Evolutionary conservation across 2,888 invertebrate genomes (phyloP).

Genomic region (Phlogophora meticulosa): DNA sequence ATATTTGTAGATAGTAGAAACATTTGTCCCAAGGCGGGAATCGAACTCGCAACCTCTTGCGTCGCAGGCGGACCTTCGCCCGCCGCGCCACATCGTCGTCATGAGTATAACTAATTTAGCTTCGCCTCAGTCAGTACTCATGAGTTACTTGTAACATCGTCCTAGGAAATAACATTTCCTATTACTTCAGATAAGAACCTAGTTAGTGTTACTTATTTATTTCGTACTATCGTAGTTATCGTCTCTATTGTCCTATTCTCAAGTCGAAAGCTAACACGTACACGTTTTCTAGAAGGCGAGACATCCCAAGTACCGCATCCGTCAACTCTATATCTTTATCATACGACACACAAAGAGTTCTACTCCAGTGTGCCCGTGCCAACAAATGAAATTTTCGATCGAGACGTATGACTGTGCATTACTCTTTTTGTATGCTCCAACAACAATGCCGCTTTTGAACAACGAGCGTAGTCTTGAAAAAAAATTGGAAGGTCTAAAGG

Average conservation of each 20-base stretch:
- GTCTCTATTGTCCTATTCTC: neutral
- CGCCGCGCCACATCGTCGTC: too few species aligned
- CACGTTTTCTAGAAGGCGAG: slow-evolving; percentile 50
- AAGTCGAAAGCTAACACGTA: neutral
- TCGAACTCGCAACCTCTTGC: too few species aligned
- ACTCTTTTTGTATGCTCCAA: slow-evolving; percentile 81
- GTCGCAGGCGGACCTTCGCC: too few species aligned
- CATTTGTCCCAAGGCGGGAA: too few species aligned
- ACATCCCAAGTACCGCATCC: slow-evolving; percentile 65
- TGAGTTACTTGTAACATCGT: too few species aligned
- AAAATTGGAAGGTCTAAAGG: slow-evolving; percentile 38
- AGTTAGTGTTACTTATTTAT: neutral
- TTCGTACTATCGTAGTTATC: neutral
- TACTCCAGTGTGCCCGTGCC: slow-evolving; percentile 74
- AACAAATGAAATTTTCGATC: slow-evolving; percentile 87
- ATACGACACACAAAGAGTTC: slow-evolving; percentile 79
- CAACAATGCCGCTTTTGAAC: slow-evolving; percentile 79
- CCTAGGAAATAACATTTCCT: neutral
- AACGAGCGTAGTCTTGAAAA: slow-evolving; percentile 73
- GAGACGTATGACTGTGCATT: slow-evolving; percentile 85
- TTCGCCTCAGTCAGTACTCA: neutral
- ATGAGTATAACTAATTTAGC: neutral
- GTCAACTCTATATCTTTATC: slow-evolving; percentile 74
- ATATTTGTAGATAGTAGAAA: too few species aligned
- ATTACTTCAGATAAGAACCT: neutral